Evolutionary conservation across 35 echinoderm and acorn worm species (phyloP), one percentile per base, ranked within the genome.

Genomic region (Apostichopus californicus): DNA sequence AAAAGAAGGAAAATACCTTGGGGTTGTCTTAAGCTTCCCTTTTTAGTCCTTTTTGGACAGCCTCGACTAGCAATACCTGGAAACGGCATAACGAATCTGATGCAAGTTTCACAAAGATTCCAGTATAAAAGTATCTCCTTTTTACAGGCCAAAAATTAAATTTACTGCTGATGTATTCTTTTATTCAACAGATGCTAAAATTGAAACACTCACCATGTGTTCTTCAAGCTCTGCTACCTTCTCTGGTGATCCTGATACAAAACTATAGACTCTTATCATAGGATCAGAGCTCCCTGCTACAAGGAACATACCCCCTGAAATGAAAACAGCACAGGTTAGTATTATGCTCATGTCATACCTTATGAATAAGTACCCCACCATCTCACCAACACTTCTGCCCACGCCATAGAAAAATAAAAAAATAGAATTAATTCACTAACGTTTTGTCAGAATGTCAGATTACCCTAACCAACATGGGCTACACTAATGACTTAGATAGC

Each of bases 221-320:
- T 93, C 97, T 77, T 99, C 97, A 6, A 99, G 72, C 86, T 99
- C 97, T 63, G 91, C 79, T 14, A 94, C 55, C 92, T 94, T 99
- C 77, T 99, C 97, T 23, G 97, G 97, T 77, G 92, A 93, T n/a
- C 87, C 89, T 4, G 82, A 92, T 21, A 60, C 83, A 77, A 99
- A 96, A 68, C 94, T 94, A 79, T 99, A 99, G 8, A 99, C 93
- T 86, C 97, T 91, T 25, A 99, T 96, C 21, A 94, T 89, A 46
- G 93, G 93, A 87, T 99, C 97, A 55, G 97, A 94, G 53, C 95
- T 93, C 75, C 97, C 97, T 14, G 97, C 93, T 14, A 92, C 97
- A 21, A 99, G 89, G 24, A 96, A 99, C 90, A 93, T 94, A 81
- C 97, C 97, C 73, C 97, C 97, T 99, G 77, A 20, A 87, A 57